phyloP scores from a whole-genome alignment of 2,113 vertebrate genomes.

The Miniopterus natalensis region DNA sequence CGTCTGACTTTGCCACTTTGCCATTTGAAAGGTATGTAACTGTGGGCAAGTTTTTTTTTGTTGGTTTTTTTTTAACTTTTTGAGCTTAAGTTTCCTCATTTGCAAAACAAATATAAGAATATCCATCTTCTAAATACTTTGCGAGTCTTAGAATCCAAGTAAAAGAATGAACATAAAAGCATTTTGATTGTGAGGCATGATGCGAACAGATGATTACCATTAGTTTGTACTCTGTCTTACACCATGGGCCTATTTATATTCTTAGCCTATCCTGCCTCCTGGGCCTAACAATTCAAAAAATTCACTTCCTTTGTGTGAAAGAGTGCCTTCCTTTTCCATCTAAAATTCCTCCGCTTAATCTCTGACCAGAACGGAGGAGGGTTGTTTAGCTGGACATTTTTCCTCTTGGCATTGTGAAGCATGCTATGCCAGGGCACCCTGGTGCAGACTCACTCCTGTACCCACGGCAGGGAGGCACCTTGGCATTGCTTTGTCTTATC shows the following conservation, averaged over 20 bases:
- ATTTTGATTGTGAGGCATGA: not conserved
- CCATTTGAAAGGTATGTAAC: not conserved
- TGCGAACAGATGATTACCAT: not conserved
- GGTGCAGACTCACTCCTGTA: not conserved
- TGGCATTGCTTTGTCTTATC: not conserved
- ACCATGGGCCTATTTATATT: not conserved
- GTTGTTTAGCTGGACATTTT: not conserved
- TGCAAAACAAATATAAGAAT: not conserved
- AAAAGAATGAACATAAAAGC: not conserved
- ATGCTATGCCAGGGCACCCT: accelerated
- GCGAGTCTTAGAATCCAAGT: not conserved
- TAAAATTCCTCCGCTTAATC: not conserved
- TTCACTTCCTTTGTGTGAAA: not conserved
- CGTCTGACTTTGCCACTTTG: not conserved
- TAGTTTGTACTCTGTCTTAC: not conserved
- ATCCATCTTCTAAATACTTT: not conserved
- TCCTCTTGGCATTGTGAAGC: not conserved
- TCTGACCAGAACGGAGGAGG: not conserved
- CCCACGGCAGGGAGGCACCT: not conserved
- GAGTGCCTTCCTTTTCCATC: not conserved
- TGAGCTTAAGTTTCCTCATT: not conserved
- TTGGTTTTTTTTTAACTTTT: not conserved
- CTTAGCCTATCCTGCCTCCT: not conserved
- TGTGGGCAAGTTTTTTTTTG: not conserved
- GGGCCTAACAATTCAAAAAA: not conserved